Conservation (phyloP, 2,797 vertebrate genomes). For the Girardinus metallicus region DNA sequence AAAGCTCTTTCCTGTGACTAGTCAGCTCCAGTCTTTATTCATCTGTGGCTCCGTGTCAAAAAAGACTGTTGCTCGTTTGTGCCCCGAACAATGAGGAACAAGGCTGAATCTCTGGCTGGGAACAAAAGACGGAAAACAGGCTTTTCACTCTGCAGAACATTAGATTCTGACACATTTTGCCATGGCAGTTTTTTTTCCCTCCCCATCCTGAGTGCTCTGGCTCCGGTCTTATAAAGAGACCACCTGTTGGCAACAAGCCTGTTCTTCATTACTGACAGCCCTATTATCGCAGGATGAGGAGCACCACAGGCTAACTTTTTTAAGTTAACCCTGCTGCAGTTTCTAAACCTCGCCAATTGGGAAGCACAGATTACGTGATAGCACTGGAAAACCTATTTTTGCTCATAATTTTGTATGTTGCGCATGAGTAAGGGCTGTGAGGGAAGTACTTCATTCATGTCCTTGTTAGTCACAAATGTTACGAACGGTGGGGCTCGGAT, state of each 20-base stretch:
- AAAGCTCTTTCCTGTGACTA: conserved; percentile 93
- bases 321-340: conserved; percentile 82
- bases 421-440: conserved; percentile 52
- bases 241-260: conserved; percentile 96
- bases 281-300: conserved; percentile 84
- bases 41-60: conserved; percentile 99
- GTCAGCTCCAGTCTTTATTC: conserved; percentile 98
- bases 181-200: conserved; percentile 77
- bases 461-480: conserved; percentile 62
- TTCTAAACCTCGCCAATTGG: conserved; percentile 59
- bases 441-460: conserved; percentile 54
- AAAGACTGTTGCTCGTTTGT: conserved; percentile 99
- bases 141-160: conserved; percentile 99
- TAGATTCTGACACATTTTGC: conserved; percentile 99
- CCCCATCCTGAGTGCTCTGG: conserved; percentile 89
- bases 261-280: conserved; percentile 84
- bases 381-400: conserved; percentile 50
- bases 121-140: conserved; percentile 99
- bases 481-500: conserved; percentile 42
- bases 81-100: conserved; percentile 95
- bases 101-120: conserved; percentile 95
- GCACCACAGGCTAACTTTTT: conserved; percentile 81
- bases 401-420: conserved; percentile 54
- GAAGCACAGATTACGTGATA: conserved; percentile 51
- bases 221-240: conserved; percentile 96